phyloP scores from a whole-genome alignment of 2,888 invertebrate genomes.

The Cerceris ruficornis region DNA sequence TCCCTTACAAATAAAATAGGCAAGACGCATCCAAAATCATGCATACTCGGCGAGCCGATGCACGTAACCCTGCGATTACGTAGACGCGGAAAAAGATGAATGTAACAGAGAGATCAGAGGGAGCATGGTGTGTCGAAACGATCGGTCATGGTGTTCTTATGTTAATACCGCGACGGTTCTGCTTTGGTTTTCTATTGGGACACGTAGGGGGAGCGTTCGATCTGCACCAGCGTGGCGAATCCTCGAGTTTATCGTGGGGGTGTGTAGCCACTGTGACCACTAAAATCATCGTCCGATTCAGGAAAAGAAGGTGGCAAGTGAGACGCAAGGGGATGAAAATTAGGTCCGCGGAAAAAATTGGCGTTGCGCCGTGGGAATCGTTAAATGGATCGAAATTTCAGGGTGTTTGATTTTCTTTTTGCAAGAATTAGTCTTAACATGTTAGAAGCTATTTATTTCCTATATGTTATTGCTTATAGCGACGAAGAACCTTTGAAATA shows the following conservation, averaged over 20 bases:
- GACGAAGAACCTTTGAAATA: too few species aligned
- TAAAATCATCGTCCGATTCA: slow-evolving; percentile 71
- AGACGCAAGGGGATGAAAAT: slow-evolving; percentile 12
- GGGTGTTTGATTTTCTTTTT: too few species aligned
- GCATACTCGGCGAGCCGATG: background rate
- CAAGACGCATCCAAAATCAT: background rate
- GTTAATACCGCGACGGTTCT: slow-evolving; percentile 75
- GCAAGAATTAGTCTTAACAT: too few species aligned
- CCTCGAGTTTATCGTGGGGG: slow-evolving; percentile 78
- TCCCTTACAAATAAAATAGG: too few species aligned
- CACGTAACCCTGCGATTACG: background rate
- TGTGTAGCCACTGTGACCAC: slow-evolving; percentile 79
- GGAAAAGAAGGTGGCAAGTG: slow-evolving; percentile 40
- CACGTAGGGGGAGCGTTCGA: slow-evolving; percentile 39
- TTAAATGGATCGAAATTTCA: slow-evolving; percentile 59
- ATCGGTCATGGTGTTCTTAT: slow-evolving; percentile 79
- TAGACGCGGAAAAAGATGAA: slow-evolving; percentile 39
- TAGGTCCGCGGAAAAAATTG: slow-evolving; percentile 39
- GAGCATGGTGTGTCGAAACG: slow-evolving; percentile 71
- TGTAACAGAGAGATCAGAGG: slow-evolving; percentile 75
- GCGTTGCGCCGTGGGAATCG: slow-evolving; percentile 75
- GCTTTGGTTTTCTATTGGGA: slow-evolving; percentile 72
- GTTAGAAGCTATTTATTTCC: too few species aligned
- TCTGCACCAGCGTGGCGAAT: slow-evolving; percentile 76
- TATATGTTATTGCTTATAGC: too few species aligned